Base-by-base conservation (phyloP, 1,140 invertebrate genomes). In the Cydia splendana region DNA sequence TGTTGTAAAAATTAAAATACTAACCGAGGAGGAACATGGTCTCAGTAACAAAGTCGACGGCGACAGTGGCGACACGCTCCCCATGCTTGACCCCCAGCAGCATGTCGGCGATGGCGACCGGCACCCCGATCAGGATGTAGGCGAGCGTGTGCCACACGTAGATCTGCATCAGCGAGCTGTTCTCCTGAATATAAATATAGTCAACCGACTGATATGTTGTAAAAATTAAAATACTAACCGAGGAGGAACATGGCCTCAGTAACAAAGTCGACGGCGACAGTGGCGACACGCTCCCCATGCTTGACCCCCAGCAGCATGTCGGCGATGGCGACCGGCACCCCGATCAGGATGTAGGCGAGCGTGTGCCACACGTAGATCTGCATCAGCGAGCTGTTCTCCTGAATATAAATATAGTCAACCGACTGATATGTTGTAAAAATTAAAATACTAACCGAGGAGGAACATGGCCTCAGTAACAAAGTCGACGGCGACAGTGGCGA, bases 341-440 rank as follows among this genome's bases (percentile, higher is more conserved):
- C 84, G 28, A 91, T 76, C 9, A 86, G 77, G 0, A 91, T 83
- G 74, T 84, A 91, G 0, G 78, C 85, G 9, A 89, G 79, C 48
- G 85, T 82, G 75, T 88, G 88, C 85, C 86, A 88, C 18, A 91
- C 51, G 79, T 90, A 91, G 2, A 91, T 71, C 69, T 86, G 81
- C 2, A 90, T 74, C n/a, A 89, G 78, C n/a, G 69, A 73, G 3
- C 83, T 62, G 76, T 79, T 88, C 67, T 89, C 88, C 89, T 91
- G 80, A 20, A 78, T 80, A 48, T 20, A 74, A 45, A 69, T 20
- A 13, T 62, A 7, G 38, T 42, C 9, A 1, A 10, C 7, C 7
- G 38, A 42, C 7, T 42, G 38, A 42, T 42, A 42, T 42, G 38
- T 42, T 30, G 24, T 24, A 24, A 24, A 24, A n/a, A 24, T 24